Evolutionary conservation across 2,888 invertebrate genomes (phyloP).

Genomic region (Hoplodrina ambigua): DNA sequence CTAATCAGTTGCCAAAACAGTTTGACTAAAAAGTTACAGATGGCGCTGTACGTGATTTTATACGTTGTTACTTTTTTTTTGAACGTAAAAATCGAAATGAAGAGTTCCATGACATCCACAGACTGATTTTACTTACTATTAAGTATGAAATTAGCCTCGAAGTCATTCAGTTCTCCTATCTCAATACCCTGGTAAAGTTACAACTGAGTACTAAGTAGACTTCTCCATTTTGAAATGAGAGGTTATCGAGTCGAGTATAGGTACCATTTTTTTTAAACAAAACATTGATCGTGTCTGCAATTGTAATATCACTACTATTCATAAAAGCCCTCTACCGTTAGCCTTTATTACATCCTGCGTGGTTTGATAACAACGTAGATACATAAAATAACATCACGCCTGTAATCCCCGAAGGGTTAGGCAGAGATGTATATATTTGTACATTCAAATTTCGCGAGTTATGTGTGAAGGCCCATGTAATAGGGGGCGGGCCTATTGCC

Average conservation of each 20-base stretch:
- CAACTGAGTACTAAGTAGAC: too few species aligned
- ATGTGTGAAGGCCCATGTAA: too few species aligned
- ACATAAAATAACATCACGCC: too few species aligned
- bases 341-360: constrained; percentile 5
- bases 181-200: too few species aligned
- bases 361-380: constrained; percentile 7
- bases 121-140: constrained; percentile 1
- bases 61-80: background rate
- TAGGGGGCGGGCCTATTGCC: too few species aligned
- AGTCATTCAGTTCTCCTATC: too few species aligned
- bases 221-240: too few species aligned
- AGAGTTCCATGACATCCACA: background rate
- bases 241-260: too few species aligned
- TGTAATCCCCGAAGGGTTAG: too few species aligned
- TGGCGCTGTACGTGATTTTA: constrained; percentile 31
- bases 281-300: background rate
- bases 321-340: background rate
- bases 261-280: too few species aligned
- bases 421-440: too few species aligned
- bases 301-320: background rate
- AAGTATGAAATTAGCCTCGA: background rate
- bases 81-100: background rate
- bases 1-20: background rate
- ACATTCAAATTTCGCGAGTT: too few species aligned
- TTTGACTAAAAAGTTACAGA: constrained; percentile 23